Evolutionary conservation across 2,113 vertebrate species (phyloP).

Genomic region (Barbus barbus): DNA sequence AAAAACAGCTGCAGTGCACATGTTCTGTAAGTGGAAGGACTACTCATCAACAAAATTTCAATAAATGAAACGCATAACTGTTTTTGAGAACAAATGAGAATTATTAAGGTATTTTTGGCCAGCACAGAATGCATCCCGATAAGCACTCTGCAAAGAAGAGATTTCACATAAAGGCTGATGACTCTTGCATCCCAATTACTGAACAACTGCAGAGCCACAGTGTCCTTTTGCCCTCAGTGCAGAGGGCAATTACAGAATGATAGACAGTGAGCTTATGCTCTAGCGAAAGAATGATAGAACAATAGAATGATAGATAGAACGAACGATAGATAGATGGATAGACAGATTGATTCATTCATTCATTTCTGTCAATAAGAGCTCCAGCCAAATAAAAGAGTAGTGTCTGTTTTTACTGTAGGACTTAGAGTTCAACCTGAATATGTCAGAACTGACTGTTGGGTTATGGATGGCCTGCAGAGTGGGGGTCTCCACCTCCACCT

Average conservation of each 20-base stretch:
- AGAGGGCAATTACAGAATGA: slow-evolving; percentile 23
- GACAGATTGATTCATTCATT: too few species aligned
- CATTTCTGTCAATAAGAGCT: neutral
- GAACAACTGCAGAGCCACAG: neutral
- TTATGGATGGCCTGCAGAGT: slow-evolving; percentile 34
- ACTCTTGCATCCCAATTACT: neutral
- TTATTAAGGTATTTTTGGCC: neutral
- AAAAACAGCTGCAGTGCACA: neutral
- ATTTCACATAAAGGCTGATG: neutral
- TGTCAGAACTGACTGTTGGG: slow-evolving; percentile 26
- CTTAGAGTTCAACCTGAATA: slow-evolving; percentile 15
- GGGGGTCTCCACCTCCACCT: slow-evolving; percentile 16
- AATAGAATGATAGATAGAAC: too few species aligned
- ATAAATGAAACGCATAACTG: neutral
- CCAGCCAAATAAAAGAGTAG: neutral
- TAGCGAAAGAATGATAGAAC: neutral
- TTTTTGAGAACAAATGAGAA: neutral
- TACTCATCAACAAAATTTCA: neutral
- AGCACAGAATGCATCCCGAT: neutral
- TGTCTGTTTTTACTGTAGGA: neutral
- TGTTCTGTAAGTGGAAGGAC: neutral
- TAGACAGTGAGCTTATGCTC: neutral
- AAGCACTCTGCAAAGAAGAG: neutral
- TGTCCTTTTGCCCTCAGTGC: slow-evolving; percentile 19
- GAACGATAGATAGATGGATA: too few species aligned